Conservation (phyloP, 2,797 vertebrate genomes). For the Tangara arthus region DNA sequence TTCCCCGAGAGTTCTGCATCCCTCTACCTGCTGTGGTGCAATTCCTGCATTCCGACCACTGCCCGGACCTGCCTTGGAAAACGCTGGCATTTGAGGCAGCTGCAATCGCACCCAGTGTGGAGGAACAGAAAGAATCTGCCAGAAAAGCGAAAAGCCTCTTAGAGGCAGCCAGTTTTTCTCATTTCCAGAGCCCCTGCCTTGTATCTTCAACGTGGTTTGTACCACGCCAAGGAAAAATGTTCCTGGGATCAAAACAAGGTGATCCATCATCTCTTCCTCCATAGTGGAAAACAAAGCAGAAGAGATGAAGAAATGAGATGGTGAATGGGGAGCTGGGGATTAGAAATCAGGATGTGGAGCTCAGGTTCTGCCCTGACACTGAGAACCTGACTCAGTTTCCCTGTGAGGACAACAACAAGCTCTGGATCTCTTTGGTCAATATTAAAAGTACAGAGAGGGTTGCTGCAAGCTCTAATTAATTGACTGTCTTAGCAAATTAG, state of each 20-base stretch:
- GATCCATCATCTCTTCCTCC: background rate
- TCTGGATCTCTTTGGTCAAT: background rate
- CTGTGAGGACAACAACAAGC: background rate
- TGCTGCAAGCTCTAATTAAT: background rate
- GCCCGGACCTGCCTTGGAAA: constrained; percentile 28
- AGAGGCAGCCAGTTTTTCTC: background rate
- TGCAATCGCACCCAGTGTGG: background rate
- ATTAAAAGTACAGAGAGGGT: background rate
- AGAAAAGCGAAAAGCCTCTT: background rate
- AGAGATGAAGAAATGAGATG: background rate
- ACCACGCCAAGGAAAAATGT: background rate
- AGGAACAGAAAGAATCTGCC: background rate
- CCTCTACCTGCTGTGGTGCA: background rate
- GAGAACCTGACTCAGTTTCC: constrained; percentile 18
- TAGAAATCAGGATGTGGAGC: background rate
- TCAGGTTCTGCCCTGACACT: background rate
- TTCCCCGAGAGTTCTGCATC: background rate
- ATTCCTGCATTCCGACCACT: background rate
- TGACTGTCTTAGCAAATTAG: background rate
- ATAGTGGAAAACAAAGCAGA: background rate
- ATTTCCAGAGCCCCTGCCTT: background rate
- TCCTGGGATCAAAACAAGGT: background rate
- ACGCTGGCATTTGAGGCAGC: background rate
- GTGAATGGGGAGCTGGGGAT: background rate
- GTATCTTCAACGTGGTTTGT: background rate